phyloP scores from a whole-genome alignment of 2,113 vertebrate species.

The Elgaria multicarinata region DNA sequence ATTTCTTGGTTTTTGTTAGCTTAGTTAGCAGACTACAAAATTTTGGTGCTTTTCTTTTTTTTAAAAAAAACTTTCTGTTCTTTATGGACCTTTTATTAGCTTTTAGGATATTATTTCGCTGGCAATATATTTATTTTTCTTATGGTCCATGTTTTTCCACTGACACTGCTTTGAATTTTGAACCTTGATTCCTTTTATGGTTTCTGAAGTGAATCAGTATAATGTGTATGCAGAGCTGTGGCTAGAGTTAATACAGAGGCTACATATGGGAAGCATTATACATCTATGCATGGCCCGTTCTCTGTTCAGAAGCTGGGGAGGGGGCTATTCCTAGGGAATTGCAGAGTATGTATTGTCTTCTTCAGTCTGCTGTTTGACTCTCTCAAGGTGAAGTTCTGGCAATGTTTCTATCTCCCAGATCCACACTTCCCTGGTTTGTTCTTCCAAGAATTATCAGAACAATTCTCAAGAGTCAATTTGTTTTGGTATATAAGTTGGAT shows the following conservation, averaged over 20 bases:
- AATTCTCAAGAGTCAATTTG: not conserved
- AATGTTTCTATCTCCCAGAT: not conserved
- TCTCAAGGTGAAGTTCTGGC: not conserved
- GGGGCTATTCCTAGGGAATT: not conserved
- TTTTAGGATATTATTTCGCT: constrained; percentile 47
- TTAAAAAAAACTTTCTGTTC: constrained; percentile 13
- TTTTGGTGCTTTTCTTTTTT: constrained; percentile 10
- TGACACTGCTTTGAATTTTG: constrained; percentile 31
- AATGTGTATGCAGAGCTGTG: constrained; percentile 22
- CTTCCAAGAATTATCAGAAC: not conserved
- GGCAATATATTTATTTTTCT: constrained; percentile 39
- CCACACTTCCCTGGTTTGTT: not conserved
- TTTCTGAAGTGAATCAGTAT: constrained; percentile 30
- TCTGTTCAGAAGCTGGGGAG: not conserved
- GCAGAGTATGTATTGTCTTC: not conserved
- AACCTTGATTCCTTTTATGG: constrained; percentile 25
- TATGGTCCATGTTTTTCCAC: constrained; percentile 12
- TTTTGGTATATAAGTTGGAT: not conserved
- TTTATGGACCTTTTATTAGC: constrained; percentile 44
- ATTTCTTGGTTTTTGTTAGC: constrained; percentile 49
- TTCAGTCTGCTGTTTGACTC: not conserved
- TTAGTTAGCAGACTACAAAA: constrained; percentile 57
- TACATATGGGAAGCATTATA: constrained; percentile 34
- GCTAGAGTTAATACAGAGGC: constrained; percentile 16
- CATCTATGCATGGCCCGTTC: not conserved